These are phyloP conservation scores for Acleris laterana DNA, from an alignment of 2,888 invertebrate genomes.

Conservation along the genomic window DNA sequence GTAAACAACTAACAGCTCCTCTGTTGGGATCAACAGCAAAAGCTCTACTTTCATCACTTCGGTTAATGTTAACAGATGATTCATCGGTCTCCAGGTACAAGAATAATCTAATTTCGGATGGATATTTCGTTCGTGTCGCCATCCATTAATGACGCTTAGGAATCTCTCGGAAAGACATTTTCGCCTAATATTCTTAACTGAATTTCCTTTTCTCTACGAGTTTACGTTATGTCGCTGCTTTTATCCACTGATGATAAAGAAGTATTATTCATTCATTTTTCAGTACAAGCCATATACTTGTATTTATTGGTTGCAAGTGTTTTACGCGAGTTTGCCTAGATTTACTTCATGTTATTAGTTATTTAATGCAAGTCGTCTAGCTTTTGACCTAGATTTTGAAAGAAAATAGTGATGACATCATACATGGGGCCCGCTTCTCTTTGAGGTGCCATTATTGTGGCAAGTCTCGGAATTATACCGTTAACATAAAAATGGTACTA, in stretches of 20 bases:
- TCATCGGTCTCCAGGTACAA: not conserved
- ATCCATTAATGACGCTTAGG: no score
- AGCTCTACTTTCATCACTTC: not conserved
- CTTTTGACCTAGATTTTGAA: not conserved
- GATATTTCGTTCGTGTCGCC: no score
- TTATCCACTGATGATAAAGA: no score
- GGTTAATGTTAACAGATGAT: conserved; percentile 1
- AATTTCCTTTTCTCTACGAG: no score
- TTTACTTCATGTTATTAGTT: not conserved
- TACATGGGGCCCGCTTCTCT: not conserved
- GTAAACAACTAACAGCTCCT: not conserved
- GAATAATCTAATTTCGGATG: not conserved
- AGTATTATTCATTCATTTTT: no score
- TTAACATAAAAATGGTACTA: not conserved
- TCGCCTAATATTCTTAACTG: no score
- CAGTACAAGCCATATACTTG: not conserved
- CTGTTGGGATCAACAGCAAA: not conserved
- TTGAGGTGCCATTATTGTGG: not conserved
- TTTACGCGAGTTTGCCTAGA: not conserved
- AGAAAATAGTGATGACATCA: conserved; percentile 1
- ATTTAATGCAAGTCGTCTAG: not conserved
- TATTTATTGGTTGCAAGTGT: not conserved
- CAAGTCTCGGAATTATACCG: not conserved
- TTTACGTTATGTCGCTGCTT: no score
- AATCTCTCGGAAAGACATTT: no score